These are phyloP conservation scores for Drosophila sulfurigaster DNA, from an alignment of 1,140 invertebrate genomes.

Conservation along the genomic window DNA sequence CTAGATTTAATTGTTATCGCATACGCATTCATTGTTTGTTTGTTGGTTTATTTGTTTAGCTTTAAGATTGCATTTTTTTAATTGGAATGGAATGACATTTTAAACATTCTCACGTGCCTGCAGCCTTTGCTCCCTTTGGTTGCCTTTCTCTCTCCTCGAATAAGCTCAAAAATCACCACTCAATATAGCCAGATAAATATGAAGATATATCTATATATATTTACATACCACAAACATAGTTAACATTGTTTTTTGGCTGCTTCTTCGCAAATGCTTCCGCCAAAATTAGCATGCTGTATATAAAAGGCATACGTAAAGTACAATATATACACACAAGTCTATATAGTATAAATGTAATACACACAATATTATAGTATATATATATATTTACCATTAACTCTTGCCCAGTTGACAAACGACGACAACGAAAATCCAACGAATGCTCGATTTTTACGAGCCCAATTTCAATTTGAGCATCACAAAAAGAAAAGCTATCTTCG, in stretches of 20 bases:
- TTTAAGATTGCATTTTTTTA: conserved; percentile 37
- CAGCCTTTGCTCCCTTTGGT: conserved; percentile 36
- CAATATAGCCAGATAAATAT: background rate
- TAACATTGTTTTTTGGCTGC: conserved; percentile 41
- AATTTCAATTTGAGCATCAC: background rate
- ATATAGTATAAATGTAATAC: conserved; percentile 13
- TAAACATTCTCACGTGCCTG: conserved; percentile 41
- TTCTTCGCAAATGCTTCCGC: conserved; percentile 38
- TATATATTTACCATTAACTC: conserved; percentile 14
- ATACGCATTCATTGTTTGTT: conserved; percentile 44
- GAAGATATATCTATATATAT: background rate
- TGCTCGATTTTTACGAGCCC: conserved; percentile 38
- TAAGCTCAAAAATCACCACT: conserved; percentile 69
- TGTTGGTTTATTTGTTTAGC: conserved; percentile 33
- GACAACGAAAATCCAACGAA: conserved; percentile 41
- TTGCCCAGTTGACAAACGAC: conserved; percentile 45
- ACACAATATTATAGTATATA: conserved; percentile 29
- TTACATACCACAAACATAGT: conserved; percentile 23
- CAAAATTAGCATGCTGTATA: conserved; percentile 40
- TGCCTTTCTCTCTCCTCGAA: conserved; percentile 67
- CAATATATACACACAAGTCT: conserved; percentile 4
- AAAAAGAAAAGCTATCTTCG: conserved; percentile 6
- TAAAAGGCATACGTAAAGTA: conserved; percentile 16
- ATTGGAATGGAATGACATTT: conserved; percentile 1
- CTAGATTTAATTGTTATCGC: conserved; percentile 45